Percentiles rank a stretch among this genome's conserved stretches.
These are phyloP conservation scores for Hydrophis major DNA, from an alignment of 2,797 vertebrate species.

Conservation along the genomic window DNA sequence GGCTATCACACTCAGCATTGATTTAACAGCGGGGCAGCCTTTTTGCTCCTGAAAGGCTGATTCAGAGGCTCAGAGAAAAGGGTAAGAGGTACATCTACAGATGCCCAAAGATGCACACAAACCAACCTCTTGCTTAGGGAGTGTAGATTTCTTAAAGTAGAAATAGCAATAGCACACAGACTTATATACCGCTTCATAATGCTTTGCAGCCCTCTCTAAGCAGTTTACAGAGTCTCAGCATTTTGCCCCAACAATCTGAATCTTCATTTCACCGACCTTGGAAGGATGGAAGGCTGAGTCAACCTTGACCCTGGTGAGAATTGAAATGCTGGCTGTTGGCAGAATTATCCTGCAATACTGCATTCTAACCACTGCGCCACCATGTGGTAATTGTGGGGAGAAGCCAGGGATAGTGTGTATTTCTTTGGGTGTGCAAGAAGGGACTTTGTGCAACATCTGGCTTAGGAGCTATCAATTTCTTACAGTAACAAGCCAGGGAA, in stretches of 20 bases:
- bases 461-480: background rate
- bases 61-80: background rate
- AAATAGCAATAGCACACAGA: background rate
- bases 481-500: background rate
- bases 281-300: background rate
- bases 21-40: background rate
- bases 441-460: background rate
- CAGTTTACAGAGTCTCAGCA: background rate
- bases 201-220: background rate
- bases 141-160: background rate
- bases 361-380: background rate
- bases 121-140: background rate
- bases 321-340: background rate
- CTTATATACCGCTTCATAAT: background rate
- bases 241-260: background rate
- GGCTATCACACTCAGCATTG: background rate
- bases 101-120: background rate
- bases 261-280: background rate
- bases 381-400: background rate
- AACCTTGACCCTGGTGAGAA: background rate
- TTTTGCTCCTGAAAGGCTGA: background rate
- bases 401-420: background rate
- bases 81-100: background rate
- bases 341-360: background rate
- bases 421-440: background rate